Conservation (phyloP, 2,888 invertebrate genomes). For the Parnassius apollo region DNA sequence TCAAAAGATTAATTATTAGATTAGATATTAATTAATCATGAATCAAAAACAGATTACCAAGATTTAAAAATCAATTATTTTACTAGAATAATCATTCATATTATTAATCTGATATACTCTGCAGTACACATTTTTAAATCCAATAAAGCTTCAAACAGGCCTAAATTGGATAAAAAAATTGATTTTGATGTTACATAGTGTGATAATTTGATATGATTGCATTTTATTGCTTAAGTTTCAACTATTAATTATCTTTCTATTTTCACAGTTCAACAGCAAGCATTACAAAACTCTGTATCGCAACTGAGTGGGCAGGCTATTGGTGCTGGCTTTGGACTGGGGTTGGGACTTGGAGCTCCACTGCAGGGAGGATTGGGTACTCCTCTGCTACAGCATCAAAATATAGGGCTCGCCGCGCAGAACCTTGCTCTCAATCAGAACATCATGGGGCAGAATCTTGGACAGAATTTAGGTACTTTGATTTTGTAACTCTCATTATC, state of each 20-base stretch:
- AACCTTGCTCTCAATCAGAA: constrained; percentile 63
- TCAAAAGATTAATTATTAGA: too few species aligned
- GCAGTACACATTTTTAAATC: too few species aligned
- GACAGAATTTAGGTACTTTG: constrained; percentile 57
- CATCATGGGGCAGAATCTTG: constrained; percentile 63
- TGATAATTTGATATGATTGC: too few species aligned
- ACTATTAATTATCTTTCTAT: neutral
- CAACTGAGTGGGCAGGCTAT: constrained; percentile 52
- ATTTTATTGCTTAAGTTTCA: too few species aligned
- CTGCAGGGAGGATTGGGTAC: constrained; percentile 41
- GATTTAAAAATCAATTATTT: too few species aligned
- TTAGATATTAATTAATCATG: too few species aligned
- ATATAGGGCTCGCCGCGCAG: constrained; percentile 48
- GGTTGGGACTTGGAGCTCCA: constrained; percentile 48
- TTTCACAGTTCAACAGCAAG: constrained; percentile 65
- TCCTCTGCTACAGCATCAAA: constrained; percentile 44
- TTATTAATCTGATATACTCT: too few species aligned
- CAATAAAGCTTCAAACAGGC: too few species aligned
- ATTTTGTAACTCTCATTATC: neutral
- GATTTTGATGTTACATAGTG: too few species aligned
- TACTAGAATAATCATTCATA: too few species aligned
- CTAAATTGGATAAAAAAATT: too few species aligned
- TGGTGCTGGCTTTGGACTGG: constrained; percentile 52
- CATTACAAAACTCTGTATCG: constrained; percentile 53
- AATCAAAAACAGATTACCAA: too few species aligned